Percentiles rank a stretch among this genome's conserved stretches.
Conservation (phyloP, 1,140 invertebrate genomes). For the Polypedilum pembai region DNA sequence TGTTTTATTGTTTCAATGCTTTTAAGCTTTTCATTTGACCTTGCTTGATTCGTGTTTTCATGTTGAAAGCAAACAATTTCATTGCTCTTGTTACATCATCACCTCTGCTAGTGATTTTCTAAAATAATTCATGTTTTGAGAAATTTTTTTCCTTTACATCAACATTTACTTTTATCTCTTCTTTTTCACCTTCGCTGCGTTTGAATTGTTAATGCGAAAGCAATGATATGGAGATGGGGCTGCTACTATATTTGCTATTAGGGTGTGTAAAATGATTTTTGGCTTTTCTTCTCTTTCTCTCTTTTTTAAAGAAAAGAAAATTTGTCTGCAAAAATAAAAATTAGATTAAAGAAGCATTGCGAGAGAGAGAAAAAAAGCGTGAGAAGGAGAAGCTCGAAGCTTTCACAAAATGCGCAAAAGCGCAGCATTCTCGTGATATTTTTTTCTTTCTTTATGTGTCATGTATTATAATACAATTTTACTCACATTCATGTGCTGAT, state of each 20-base stretch:
- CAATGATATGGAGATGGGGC: background rate
- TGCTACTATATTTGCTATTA: background rate
- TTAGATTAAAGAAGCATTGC: background rate
- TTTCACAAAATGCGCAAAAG: background rate
- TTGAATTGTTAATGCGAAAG: constrained; percentile 5
- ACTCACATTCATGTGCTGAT: constrained; percentile 17
- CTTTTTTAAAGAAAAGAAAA: background rate
- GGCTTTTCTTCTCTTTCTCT: too few species aligned
- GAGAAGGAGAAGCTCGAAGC: background rate
- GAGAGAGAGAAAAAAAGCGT: background rate
- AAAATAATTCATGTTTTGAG: background rate
- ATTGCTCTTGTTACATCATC: constrained; percentile 11
- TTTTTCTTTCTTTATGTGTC: background rate
- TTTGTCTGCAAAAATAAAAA: background rate
- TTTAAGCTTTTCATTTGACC: background rate
- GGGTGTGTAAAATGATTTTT: background rate
- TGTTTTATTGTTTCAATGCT: too few species aligned
- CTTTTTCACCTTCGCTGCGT: background rate
- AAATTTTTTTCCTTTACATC: background rate
- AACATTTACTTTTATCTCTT: background rate
- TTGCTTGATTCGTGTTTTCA: background rate
- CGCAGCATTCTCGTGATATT: background rate
- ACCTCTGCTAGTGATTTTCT: too few species aligned
- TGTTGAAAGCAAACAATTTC: background rate
- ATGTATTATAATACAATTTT: background rate